These are phyloP conservation scores for Synergus itoensis DNA, from an alignment of 2,888 invertebrate genomes.

Conservation along the genomic window DNA sequence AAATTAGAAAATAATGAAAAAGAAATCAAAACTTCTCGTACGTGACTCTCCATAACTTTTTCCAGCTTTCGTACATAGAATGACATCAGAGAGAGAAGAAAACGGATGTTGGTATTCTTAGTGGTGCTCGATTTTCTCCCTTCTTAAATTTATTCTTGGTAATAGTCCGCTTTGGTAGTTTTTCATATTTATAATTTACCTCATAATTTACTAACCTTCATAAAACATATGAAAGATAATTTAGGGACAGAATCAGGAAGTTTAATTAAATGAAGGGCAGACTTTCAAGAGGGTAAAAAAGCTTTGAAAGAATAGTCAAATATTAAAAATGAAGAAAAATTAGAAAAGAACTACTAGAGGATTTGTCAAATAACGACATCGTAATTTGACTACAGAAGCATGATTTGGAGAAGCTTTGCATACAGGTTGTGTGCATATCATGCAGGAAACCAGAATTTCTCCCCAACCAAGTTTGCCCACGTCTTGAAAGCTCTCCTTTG, in stretches of 20 bases:
- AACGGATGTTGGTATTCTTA: slow-evolving; percentile 7
- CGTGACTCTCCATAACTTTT: slow-evolving; percentile 28
- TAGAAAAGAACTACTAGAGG: not conserved
- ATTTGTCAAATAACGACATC: not conserved
- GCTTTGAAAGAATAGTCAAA: no score
- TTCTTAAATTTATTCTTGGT: not conserved
- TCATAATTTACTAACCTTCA: no score
- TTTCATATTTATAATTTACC: no score
- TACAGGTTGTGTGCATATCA: not conserved
- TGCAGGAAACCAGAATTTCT: not conserved
- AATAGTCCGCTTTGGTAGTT: not conserved
- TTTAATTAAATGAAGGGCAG: no score
- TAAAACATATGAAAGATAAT: no score
- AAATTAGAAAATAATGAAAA: slow-evolving; percentile 15
- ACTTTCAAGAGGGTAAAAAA: no score
- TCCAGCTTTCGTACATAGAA: not conserved
- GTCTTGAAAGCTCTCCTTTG: slow-evolving; percentile 21
- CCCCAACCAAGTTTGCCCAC: not conserved
- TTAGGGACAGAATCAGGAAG: no score
- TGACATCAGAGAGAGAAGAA: not conserved
- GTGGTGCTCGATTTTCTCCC: not conserved
- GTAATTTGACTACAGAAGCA: not conserved
- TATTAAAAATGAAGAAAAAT: not conserved
- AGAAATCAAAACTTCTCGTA: slow-evolving; percentile 13
- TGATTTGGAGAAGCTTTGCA: not conserved